These are phyloP conservation scores for Schmidtea mediterranea DNA, from an alignment of 1,140 invertebrate species.

Conservation along the genomic window DNA sequence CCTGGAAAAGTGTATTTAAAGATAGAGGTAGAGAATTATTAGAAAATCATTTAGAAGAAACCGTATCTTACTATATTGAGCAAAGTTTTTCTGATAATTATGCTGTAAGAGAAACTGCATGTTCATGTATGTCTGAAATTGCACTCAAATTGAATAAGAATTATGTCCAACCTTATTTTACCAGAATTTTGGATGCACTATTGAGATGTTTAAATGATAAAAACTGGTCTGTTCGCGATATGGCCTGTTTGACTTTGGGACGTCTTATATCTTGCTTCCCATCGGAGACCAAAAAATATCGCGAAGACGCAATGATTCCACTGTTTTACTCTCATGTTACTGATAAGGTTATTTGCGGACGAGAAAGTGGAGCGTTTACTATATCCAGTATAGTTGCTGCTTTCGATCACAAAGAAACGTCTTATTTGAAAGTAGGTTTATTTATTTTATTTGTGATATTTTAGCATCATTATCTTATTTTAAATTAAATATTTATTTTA, in stretches of 20 bases:
- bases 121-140: constrained; percentile 34
- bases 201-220: constrained; percentile 32
- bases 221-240: constrained; percentile 35
- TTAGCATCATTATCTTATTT: too few relatives aligned
- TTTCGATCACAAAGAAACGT: background rate
- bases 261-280: constrained; percentile 32
- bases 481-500: too few relatives aligned
- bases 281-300: constrained; percentile 24
- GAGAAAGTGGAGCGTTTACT: constrained; percentile 32
- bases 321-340: constrained; percentile 32
- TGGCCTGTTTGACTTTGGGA: constrained; percentile 34
- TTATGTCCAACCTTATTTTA: constrained; percentile 24
- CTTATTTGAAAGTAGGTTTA: background rate
- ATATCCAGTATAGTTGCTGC: constrained; percentile 25
- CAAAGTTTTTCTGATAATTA: constrained; percentile 32
- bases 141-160: constrained; percentile 25
- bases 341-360: constrained; percentile 32
- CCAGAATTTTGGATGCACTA: constrained; percentile 25
- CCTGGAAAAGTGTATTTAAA: constrained; percentile 30
- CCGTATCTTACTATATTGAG: constrained; percentile 30
- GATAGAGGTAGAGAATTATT: constrained; percentile 28
- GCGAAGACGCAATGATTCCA: constrained; percentile 26
- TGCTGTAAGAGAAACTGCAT: constrained; percentile 34
- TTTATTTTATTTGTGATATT: too few relatives aligned
- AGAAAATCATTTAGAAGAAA: constrained; percentile 28